Percentiles rank a stretch among this genome's conserved stretches.
Evolutionary conservation across 2,888 invertebrate species (phyloP).

Genomic region (Aphidius colemani): DNA sequence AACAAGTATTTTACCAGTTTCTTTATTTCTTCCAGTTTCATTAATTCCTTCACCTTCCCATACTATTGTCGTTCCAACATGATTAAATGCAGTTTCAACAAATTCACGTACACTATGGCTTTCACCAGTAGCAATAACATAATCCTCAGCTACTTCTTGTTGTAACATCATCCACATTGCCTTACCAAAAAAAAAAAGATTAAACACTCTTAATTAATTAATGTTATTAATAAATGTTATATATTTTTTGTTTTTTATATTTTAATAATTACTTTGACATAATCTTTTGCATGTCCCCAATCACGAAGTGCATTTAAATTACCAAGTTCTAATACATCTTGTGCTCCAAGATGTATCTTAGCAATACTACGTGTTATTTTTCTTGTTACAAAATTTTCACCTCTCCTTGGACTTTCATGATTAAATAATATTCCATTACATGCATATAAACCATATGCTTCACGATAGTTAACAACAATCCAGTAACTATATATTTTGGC

Average conservation of each 20-base stretch:
- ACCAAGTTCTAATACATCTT: slow-evolving; percentile 86
- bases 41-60: slow-evolving; percentile 88
- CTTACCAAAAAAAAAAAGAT: slow-evolving; percentile 57
- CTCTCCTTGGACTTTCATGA: slow-evolving; percentile 93
- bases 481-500: slow-evolving; percentile 95
- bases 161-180: slow-evolving; percentile 99
- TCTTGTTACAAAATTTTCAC: slow-evolving; percentile 97
- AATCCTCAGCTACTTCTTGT: slow-evolving; percentile 88
- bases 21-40: slow-evolving; percentile 77
- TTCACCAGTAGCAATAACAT: slow-evolving; percentile 95
- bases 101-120: slow-evolving; percentile 95
- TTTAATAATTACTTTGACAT: slow-evolving; percentile 75
- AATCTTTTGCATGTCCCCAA: slow-evolving; percentile 98
- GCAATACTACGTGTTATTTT: slow-evolving; percentile 98
- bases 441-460: slow-evolving; percentile 93
- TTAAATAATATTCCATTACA: slow-evolving; percentile 97
- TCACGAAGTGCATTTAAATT: slow-evolving; percentile 95
- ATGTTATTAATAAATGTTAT: background rate
- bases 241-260: slow-evolving; percentile 19
- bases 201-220: slow-evolving; percentile 15
- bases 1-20: slow-evolving; percentile 77
- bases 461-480: slow-evolving; percentile 94
- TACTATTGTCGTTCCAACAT: slow-evolving; percentile 76
- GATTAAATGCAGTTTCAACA: slow-evolving; percentile 87
- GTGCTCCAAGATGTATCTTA: slow-evolving; percentile 88